Evolutionary conservation across 2,888 invertebrate species (phyloP), one percentile per base, ranked within the genome.

Genomic region (Frankliniella intonsa): DNA sequence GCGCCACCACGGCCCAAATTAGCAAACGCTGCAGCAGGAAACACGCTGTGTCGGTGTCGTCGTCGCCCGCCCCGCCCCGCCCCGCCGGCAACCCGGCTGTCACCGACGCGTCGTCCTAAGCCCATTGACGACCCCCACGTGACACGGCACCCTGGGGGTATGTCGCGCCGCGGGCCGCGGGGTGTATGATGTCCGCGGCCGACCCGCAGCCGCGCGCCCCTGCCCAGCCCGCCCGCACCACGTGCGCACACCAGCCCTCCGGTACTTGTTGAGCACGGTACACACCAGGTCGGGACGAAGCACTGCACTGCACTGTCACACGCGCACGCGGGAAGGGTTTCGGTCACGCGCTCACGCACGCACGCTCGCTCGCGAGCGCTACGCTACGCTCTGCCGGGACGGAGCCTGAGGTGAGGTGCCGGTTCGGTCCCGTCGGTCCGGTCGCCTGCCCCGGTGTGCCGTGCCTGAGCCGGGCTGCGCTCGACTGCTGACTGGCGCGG

Each of bases 401-500:
- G 55, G 17, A 12, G 17, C 55, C 17, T 55, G 55, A 3, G 55
- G 55, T 14, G 14, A 55, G 55, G 55, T 17, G 55, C 12, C 17
- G 55, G 3, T 2, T 8, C 55, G 55, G 17, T 55, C 12, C 17
- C 62, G 62, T 19, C 19, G 62, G 19, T 62, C 55, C 1, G 62
- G 19, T 62, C 62, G n/a, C 7, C 62, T 17, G n/a, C 62, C n/a
- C 62, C n/a, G 19, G 7, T 17, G 7, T n/a, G 17, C 62, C 62
- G 62, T 12, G 69, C 22, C 12, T 22, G 69, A 22, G 12, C 25
- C 69, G 22, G 69, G 69, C 12, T 25, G 69, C 22, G 22, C 22
- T 76, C 69, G 69, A 25, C 69, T 76, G 69, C 69, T 76, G 69
- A 76, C 69, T 76, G 69, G 22, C 22, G 25, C 55, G 14, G 14